A percentile compares a stretch with the other conserved stretches of the same genome.
These are phyloP conservation scores for Ametastegia equiseti DNA, from an alignment of 2,888 invertebrate genomes.

Conservation along the genomic window DNA sequence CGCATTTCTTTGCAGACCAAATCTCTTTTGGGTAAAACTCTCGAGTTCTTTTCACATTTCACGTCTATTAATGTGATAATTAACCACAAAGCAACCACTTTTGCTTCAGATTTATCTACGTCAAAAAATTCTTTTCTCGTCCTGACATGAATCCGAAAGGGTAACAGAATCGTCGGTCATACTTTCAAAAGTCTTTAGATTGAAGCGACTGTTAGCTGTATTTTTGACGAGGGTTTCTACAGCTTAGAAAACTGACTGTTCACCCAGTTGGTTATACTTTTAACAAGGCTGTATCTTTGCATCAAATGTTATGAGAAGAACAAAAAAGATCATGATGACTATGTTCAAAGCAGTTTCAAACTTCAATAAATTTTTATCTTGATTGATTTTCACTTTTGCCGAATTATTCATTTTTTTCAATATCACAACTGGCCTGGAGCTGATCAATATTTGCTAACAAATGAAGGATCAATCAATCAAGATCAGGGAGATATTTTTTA, in stretches of 20 bases:
- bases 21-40: not conserved
- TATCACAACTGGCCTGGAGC: too few species aligned
- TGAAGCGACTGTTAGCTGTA: not conserved
- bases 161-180: not conserved
- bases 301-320: not conserved
- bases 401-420: too few species aligned
- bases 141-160: not conserved
- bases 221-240: not conserved
- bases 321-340: not conserved
- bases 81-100: not conserved
- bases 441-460: too few species aligned
- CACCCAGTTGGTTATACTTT: not conserved
- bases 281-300: not conserved
- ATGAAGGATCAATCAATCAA: too few species aligned
- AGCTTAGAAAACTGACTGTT: not conserved
- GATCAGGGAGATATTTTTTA: not conserved
- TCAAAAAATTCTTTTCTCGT: not conserved
- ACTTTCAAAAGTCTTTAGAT: not conserved
- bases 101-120: not conserved
- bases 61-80: not conserved
- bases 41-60: not conserved
- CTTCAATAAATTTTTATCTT: not conserved
- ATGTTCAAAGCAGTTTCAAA: not conserved
- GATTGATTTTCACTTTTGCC: not conserved
- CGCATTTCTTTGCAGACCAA: constrained; percentile 28